Evolutionary conservation across 2,888 invertebrate species (phyloP), one percentile per base, ranked within the genome.

Genomic region (Gibbula magus): DNA sequence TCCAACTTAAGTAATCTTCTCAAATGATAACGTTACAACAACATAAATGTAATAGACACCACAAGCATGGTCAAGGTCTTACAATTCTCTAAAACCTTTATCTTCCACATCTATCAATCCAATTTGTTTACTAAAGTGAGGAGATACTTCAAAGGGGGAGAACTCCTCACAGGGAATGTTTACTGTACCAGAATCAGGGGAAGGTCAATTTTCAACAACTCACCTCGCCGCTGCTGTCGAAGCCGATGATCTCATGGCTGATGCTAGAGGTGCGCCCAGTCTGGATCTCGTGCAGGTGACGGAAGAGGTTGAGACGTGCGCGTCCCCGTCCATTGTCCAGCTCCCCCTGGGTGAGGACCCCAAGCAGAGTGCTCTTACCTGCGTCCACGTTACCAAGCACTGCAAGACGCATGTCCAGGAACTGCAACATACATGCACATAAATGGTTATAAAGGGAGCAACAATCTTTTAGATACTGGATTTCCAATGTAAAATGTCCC

Each of bases 181-280:
- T 35, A 35, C 7, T 35, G 3, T 35, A 3, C 3, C 35, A 35
- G 4, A 35, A 3, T 5, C 3, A 35, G 35, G 35, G 35, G 8
- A 35, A 35, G 35, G 35, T 35, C 4, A 5, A 35, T 35, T 35
- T 35, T 35, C 8, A 13, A 66, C 8, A 75, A 81, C 81, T 79
- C 83, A 92, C 92, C 89, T 92, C 87, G 25, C 92, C 92, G 61
- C 86, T 86, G 53, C 90, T 89, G 93, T 98, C 97, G 92, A 99
- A 99, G 10, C 99, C 99, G 7, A 99, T 95, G 86, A 99, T 97
- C 94, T 99, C 98, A 91, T 98, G 98, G 85, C 97, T 97, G 89
- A 99, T 96, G 4, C 98, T 98, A 0, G 98, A 98, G 0, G 99
- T 99, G 83, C 98, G 94, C 0, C 99, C 99, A 20, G 96, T 96